These are phyloP conservation scores for Hypsibius dujardini DNA, from an alignment of 1,140 invertebrate genomes.

Conservation along the genomic window DNA sequence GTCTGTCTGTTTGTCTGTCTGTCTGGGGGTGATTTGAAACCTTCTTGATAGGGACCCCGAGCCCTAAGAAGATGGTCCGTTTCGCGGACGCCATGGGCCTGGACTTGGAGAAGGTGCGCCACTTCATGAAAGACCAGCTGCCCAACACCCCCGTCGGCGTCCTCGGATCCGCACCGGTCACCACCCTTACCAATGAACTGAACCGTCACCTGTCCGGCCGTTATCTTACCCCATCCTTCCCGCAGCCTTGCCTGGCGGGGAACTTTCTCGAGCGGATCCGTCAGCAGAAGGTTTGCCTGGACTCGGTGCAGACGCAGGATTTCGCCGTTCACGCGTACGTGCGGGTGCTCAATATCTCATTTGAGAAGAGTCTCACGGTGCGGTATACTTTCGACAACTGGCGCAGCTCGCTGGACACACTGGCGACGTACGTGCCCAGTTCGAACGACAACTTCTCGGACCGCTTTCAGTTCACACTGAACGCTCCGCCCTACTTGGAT, in stretches of 20 bases:
- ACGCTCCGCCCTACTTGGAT: conserved; percentile 37
- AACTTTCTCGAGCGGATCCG: conserved; percentile 60
- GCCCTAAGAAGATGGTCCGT: conserved; percentile 72
- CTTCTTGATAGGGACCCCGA: conserved; percentile 25
- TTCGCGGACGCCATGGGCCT: conserved; percentile 84
- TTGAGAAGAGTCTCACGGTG: conserved; percentile 69
- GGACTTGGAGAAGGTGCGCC: conserved; percentile 72
- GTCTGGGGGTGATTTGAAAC: no score
- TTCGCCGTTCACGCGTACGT: conserved; percentile 62
- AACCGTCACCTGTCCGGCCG: conserved; percentile 28
- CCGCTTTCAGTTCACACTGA: conserved; percentile 55
- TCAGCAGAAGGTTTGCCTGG: conserved; percentile 54
- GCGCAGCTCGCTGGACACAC: conserved; percentile 58
- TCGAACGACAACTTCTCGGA: conserved; percentile 84
- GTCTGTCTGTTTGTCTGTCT: no score
- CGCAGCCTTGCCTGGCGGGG: conserved; percentile 52
- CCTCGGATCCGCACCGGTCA: not conserved
- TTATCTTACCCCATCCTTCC: conserved; percentile 53
- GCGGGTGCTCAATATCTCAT: conserved; percentile 70
- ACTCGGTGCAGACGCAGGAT: conserved; percentile 50
- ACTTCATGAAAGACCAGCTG: conserved; percentile 42
- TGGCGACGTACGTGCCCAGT: conserved; percentile 56
- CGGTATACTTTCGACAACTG: conserved; percentile 69
- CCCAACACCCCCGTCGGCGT: not conserved
- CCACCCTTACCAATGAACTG: not conserved